Base-by-base conservation (phyloP, 1,140 invertebrate genomes). In the Drosophila pachea region DNA sequence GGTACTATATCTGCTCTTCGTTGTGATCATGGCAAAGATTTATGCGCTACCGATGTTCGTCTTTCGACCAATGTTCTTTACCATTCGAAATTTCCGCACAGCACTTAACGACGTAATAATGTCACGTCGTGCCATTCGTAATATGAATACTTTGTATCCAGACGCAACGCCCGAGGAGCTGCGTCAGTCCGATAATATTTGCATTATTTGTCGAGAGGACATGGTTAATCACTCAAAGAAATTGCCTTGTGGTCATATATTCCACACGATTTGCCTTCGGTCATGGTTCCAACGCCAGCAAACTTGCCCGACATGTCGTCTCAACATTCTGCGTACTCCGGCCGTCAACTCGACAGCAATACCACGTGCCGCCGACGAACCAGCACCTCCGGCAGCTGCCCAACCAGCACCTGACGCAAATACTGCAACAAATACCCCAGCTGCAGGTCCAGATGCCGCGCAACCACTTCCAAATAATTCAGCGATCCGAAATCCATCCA, bases 261-360 rank as follows among this genome's bases (percentile, higher is more conserved):
- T 99, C 91, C 99, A 99, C 90, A 96, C 97, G 22, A 95, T 95
- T 33, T 99, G 99, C 90, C 91, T 99, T n/a, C 93, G 98, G 7
- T 97, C 97, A 4, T 99, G 98, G 98, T 99, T 99, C 90, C 99
- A 99, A 91, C 93, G 98, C 8, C 99, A 99, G 90, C 99, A 99
- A 91, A 99, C 98, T 0, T 99, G 99, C 90, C 99, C 99, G 5
- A 99, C 98, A 0, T 99, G 99, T 90, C 93, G 99, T 14, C 93
- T 99, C 48, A 99, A 99, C 91, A 97, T 99, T 79, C 90, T 99
- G 67, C 92, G 95, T 54, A 93, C 93, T 14, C 92, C 94, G 2
- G 90, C 90, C 8, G 48, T 81, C 0, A 89, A 87, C 49, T 88
- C 76, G 2, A 87, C 75, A 14, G 90, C 86, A 6, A 88, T 89